Base-by-base conservation (phyloP, 2,113 vertebrate genomes). In the Callorhinus ursinus region DNA sequence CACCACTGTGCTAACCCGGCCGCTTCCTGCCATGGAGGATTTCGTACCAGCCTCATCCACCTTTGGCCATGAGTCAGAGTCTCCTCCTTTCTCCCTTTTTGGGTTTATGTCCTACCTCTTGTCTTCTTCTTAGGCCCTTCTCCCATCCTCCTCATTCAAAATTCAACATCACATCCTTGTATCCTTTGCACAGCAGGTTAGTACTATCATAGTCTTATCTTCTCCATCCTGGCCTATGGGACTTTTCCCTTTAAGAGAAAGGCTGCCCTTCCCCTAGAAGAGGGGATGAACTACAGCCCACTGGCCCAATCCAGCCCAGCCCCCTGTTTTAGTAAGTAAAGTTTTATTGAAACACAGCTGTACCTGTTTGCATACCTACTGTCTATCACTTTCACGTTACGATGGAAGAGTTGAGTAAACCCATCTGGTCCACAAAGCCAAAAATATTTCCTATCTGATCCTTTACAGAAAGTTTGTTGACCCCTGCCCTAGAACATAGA, bases 221-320 rank as follows among this genome's bases (percentile, higher is more conserved):
- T 93, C 55, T 90, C 33, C 28, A 39, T 26, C 71, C 12, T 83
- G 22, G 21, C 31, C 9, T 26, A 1, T 28, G 9, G 22, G 49
- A 46, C 74, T 55, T 96, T 97, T 88, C 53, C 61, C 18, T 89
- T 46, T 59, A 55, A 76, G 71, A 84, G 67, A 59, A 96, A 96
- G 24, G 31, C 42, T 53, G 2, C 57, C 49, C 28, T 79, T 55
- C 49, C 39, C n/a, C 51, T 46, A 61, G 57, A 90, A 39, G 19
- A 57, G n/a, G 36, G 31, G 57, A 49, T 18, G 83, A 16, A 74
- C 28, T 12, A 12, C 4, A 87, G 63, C 42, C 39, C 3, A 0
- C 4, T n/a, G 57, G 46, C 92, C 59, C 67, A 65, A 55, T 88
- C 59, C 53, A 9, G n/a, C 59, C 59, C 46, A 24, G 31, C 26